These are phyloP conservation scores for Mesoligia furuncula DNA, from an alignment of 2,888 invertebrate species.

Conservation along the genomic window DNA sequence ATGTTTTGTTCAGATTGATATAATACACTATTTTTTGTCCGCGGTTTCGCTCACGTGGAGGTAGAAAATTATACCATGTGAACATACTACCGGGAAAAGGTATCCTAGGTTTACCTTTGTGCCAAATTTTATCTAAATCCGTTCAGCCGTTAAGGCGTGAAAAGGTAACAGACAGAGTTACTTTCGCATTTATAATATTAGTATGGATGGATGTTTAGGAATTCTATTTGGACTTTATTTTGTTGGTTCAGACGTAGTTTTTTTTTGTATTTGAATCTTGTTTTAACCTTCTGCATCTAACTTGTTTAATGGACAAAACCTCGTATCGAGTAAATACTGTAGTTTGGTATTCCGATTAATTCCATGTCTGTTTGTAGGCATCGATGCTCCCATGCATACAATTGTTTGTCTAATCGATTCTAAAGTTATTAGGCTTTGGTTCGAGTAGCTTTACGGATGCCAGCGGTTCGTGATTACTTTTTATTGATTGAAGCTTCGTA, in stretches of 20 bases:
- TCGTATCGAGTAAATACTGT: slow-evolving; percentile 37
- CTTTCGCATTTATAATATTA: too few relatives aligned
- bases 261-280: too few relatives aligned
- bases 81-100: too few relatives aligned
- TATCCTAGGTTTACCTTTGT: too few relatives aligned
- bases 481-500: neutral
- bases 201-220: neutral
- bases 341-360: slow-evolving; percentile 44
- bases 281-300: slow-evolving; percentile 18
- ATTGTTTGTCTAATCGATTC: slow-evolving; percentile 53
- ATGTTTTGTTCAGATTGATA: too few relatives aligned
- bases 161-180: too few relatives aligned
- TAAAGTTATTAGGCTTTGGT: slow-evolving; percentile 37
- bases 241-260: neutral
- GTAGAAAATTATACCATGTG: too few relatives aligned
- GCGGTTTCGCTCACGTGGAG: too few relatives aligned
- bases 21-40: too few relatives aligned
- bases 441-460: slow-evolving; percentile 15
- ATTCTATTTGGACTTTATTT: neutral
- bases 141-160: too few relatives aligned
- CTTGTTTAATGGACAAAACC: neutral
- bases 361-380: slow-evolving; percentile 38
- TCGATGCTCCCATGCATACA: slow-evolving; percentile 30
- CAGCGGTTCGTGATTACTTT: neutral
- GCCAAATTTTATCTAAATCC: too few relatives aligned